Evolutionary conservation across 2,797 vertebrate species (phyloP), one percentile per base, ranked within the genome.

Genomic region (Hydrolagus colliei): DNA sequence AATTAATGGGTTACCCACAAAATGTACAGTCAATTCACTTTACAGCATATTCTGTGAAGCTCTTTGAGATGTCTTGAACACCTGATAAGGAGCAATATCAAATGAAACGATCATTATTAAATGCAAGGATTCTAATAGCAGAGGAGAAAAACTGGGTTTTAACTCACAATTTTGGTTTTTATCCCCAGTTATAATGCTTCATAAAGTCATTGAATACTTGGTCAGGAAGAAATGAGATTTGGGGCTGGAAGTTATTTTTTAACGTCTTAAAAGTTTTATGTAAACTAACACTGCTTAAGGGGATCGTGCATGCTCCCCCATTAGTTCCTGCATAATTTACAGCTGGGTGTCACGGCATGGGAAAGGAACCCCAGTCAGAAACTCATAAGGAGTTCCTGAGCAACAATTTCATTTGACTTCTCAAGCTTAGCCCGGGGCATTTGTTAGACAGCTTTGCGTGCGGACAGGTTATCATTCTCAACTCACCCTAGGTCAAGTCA

Each of bases 361-460:
- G 79, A 71, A 10, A 4, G 27, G 12, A 35, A 16, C 20, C 14
- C 4, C 7, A 16, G 35, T 52, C 32, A 18, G 61, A 14, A 6
- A 35, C n/a, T 27, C 72, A 5, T 16, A 22, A 41, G 27, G 20
- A 8, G 77, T 16, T 68, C 6, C 27, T 2, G 9, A 41, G 32
- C 9, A 52, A 11, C 11, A 68, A 18, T 67, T 11, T 41, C 79
- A 84, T 35, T 67, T 6, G 8, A 7, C 62, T 80, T 67, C 20
- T 63, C 79, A 68, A 68, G 35, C 79, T 84, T 71, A 68, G 79
- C 79, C 79, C 0, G 27, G 16, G 68, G 79, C 79, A 20, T 65
- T 84, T 84, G 27, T 84, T 68, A 71, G 79, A 84, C 79, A 84
- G 79, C 79, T 67, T 84, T 84, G 79, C 79, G 79, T 84, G 79